Conservation (phyloP, 1,140 invertebrate genomes). For the Musca domestica region DNA sequence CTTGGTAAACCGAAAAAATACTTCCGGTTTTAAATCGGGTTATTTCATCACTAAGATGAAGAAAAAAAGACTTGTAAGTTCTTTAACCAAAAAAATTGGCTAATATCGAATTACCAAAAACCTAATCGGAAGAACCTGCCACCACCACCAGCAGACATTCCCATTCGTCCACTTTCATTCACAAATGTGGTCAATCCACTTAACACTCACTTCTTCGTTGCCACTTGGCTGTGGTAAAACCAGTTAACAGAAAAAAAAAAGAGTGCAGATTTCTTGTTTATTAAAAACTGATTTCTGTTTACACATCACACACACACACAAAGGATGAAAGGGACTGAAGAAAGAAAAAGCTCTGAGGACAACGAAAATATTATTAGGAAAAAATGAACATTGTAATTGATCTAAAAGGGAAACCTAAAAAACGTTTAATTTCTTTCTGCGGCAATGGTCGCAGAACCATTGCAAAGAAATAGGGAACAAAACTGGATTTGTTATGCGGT, state of each 20-base stretch:
- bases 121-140: slow-evolving; percentile 7
- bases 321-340: not conserved
- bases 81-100: not conserved
- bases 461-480: not conserved
- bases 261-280: not conserved
- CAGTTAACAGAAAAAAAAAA: slow-evolving; percentile 16
- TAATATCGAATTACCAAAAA: slow-evolving; percentile 15
- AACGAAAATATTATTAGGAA: slow-evolving; percentile 29
- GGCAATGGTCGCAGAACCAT: not conserved
- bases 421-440: slow-evolving; percentile 30
- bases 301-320: no score
- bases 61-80: not conserved
- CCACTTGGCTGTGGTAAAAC: slow-evolving; percentile 20
- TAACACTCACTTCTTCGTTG: not conserved
- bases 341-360: not conserved
- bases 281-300: slow-evolving; percentile 1
- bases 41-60: not conserved
- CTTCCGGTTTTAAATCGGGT: slow-evolving; percentile 8
- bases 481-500: not conserved
- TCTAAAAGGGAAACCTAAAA: slow-evolving; percentile 52
- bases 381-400: slow-evolving; percentile 49
- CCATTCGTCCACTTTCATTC: no score
- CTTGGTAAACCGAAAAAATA: not conserved
- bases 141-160: no score
- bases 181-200: slow-evolving; percentile 24